Evolutionary conservation across 2,888 invertebrate species (phyloP).

Genomic region (Agonopterix subpropinquella): DNA sequence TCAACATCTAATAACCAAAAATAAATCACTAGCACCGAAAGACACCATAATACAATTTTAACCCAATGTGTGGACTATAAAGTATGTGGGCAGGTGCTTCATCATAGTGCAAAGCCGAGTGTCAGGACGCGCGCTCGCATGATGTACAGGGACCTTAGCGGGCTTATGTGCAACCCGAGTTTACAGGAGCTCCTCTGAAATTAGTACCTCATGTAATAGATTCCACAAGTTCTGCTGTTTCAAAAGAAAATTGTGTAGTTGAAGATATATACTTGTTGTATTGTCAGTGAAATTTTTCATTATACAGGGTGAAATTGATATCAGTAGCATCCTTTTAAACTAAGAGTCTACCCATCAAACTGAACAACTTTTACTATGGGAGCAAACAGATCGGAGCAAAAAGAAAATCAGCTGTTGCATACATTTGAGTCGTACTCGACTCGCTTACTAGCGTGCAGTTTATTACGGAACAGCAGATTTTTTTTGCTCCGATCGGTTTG

Average conservation of each 20-base stretch:
- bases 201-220: constrained; percentile 54
- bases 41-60: constrained; percentile 41
- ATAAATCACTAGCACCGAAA: background rate
- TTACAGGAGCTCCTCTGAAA: constrained; percentile 38
- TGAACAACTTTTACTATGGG: too few relatives aligned
- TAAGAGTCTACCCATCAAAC: too few relatives aligned
- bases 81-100: constrained; percentile 69
- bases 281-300: background rate
- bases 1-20: constrained; percentile 8
- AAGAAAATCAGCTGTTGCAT: too few relatives aligned
- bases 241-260: background rate
- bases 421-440: too few relatives aligned
- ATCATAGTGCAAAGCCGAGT: constrained; percentile 66
- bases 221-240: constrained; percentile 15
- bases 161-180: constrained; percentile 44
- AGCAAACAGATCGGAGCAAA: too few relatives aligned
- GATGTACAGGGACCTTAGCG: constrained; percentile 61
- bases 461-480: too few relatives aligned
- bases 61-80: constrained; percentile 57
- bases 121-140: constrained; percentile 53
- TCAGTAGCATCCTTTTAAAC: too few relatives aligned
- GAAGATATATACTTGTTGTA: background rate
- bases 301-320: too few relatives aligned
- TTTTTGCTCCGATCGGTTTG: too few relatives aligned
- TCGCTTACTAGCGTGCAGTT: too few relatives aligned